A percentile compares a stretch with the other conserved stretches of the same genome.
Evolutionary conservation across 2,888 invertebrate genomes (phyloP).

Genomic region (Perizoma affinitatum): DNA sequence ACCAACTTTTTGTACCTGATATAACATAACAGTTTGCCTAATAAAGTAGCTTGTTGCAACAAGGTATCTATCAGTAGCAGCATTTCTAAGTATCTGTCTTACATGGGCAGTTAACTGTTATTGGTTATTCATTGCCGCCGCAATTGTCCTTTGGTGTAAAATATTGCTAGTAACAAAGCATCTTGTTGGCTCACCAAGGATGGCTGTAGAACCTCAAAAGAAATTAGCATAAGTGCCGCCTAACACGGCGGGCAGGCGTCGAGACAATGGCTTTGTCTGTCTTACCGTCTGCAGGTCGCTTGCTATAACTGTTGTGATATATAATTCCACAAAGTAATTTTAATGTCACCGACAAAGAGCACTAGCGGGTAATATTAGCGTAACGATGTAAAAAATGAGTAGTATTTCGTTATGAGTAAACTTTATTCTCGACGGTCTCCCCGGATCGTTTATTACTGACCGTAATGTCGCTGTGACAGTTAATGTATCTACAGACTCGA

Average conservation of each 20-base stretch:
- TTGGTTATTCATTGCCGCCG: conserved; percentile 40
- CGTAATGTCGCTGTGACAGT: conserved; percentile 40
- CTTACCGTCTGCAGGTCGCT: conserved; percentile 67
- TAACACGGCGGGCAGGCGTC: conserved; percentile 59
- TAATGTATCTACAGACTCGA: conserved; percentile 29
- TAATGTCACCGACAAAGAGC: conserved; percentile 57
- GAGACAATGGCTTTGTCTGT: conserved; percentile 81
- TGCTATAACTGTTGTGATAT: conserved; percentile 61
- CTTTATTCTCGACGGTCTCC: conserved; percentile 41
- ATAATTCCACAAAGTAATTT: conserved; percentile 62
- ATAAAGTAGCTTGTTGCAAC: background rate
- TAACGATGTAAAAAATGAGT: conserved; percentile 43
- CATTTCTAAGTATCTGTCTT: conserved; percentile 19
- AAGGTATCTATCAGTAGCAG: conserved; percentile 12
- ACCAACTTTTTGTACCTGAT: background rate
- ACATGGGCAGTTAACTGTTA: conserved; percentile 31
- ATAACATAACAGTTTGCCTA: conserved; percentile 1
- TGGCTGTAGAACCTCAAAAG: conserved; percentile 70
- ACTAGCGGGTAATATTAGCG: conserved; percentile 44
- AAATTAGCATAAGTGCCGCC: conserved; percentile 80
- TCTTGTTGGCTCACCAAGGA: conserved; percentile 62
- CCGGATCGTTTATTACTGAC: conserved; percentile 42
- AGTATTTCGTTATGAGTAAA: conserved; percentile 48
- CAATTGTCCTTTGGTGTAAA: conserved; percentile 52
- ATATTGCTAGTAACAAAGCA: conserved; percentile 67